Percentiles rank a stretch among this genome's conserved stretches.
Evolutionary conservation across 2,797 vertebrate genomes (phyloP).

Genomic region (Enteromius trimaculatus): DNA sequence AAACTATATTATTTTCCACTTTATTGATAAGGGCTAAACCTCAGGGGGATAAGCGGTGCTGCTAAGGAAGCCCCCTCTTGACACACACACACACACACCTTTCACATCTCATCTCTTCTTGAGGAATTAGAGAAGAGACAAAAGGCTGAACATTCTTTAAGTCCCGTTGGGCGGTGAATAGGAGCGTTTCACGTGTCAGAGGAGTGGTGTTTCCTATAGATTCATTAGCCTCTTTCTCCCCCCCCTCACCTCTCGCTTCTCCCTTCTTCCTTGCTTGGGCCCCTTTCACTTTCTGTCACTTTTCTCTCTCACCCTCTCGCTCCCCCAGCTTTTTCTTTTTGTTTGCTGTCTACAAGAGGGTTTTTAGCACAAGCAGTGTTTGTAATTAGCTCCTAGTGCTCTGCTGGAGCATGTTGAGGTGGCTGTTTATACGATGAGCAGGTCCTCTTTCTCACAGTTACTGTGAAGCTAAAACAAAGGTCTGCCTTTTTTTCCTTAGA

Average conservation of each 20-base stretch:
- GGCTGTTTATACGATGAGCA: constrained; percentile 86
- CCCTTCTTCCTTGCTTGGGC: constrained; percentile 80
- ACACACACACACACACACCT: constrained; percentile 72
- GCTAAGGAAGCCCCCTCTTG: constrained; percentile 43
- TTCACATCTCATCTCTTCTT: constrained; percentile 86
- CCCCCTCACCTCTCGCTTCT: constrained; percentile 80
- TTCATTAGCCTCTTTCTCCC: constrained; percentile 95
- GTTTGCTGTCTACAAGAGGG: constrained; percentile 91
- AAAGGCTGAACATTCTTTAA: constrained; percentile 91
- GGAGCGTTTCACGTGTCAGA: constrained; percentile 94
- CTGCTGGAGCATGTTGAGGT: constrained; percentile 89
- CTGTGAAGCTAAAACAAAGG: constrained; percentile 85
- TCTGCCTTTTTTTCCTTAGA: constrained; percentile 81
- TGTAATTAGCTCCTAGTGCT: constrained; percentile 96
- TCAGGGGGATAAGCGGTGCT: constrained; percentile 48
- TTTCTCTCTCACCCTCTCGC: constrained; percentile 62
- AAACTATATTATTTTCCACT: constrained; percentile 54
- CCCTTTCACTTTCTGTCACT: constrained; percentile 85
- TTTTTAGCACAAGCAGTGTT: constrained; percentile 88
- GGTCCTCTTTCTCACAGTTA: constrained; percentile 84
- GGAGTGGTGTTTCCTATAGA: constrained; percentile 95
- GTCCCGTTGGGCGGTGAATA: constrained; percentile 91
- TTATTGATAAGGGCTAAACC: constrained; percentile 56
- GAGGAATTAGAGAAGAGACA: constrained; percentile 95
- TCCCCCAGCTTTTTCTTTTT: constrained; percentile 72